Conservation (phyloP, 2,113 vertebrate species). For the Cololabis saira region DNA sequence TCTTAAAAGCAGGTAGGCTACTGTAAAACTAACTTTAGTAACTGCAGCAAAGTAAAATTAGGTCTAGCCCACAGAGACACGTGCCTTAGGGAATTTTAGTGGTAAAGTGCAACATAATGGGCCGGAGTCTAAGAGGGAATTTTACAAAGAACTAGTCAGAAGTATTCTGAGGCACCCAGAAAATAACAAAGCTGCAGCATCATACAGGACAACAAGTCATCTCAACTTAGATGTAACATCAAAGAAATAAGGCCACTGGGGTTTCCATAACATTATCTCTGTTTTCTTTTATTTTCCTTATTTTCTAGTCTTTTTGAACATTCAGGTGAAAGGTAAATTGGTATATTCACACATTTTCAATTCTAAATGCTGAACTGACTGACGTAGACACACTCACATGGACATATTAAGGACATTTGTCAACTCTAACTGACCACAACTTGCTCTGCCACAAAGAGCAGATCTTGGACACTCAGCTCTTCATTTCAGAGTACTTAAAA, state of each 20-base stretch:
- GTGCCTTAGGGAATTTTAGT: conserved; percentile 8
- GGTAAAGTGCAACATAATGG: conserved; percentile 8
- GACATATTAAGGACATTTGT: too few species aligned
- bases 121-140: not conserved
- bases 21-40: conserved; percentile 5
- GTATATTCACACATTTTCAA: not conserved
- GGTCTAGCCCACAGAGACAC: conserved; percentile 1
- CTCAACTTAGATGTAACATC: too few species aligned
- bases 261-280: too few species aligned
- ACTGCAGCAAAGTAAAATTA: conserved; percentile 30
- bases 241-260: not conserved
- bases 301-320: not conserved
- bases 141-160: not conserved
- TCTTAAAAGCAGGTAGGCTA: conserved; percentile 10
- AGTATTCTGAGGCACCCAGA: too few species aligned
- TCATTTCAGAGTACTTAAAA: too few species aligned
- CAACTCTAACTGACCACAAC: not conserved
- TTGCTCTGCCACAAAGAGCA: not conserved
- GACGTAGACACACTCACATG: too few species aligned
- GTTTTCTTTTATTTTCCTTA: too few species aligned
- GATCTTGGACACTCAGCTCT: too few species aligned
- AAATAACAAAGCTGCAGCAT: not conserved
- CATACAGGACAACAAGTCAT: not conserved
- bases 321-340: not conserved
- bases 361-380: too few species aligned